Conservation (phyloP, 2,888 invertebrate species). For the Drosophila kanekoi region DNA sequence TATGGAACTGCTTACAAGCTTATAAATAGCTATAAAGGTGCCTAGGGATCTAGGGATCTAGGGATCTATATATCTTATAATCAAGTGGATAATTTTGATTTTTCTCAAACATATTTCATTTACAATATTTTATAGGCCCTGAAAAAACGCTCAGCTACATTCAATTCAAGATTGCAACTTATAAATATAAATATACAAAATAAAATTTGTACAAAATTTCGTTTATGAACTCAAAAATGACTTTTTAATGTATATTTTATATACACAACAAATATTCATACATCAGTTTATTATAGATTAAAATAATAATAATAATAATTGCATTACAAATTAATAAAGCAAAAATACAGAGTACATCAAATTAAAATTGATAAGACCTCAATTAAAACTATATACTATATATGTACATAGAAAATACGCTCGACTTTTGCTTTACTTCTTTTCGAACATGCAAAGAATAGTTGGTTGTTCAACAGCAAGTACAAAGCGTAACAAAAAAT, state of each 20-base stretch:
- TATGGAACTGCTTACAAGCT: not conserved
- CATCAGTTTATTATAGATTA: conserved; percentile 60
- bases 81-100: not conserved
- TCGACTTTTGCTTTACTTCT: conserved; percentile 9
- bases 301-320: conserved; percentile 59
- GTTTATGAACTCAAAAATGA: conserved; percentile 66
- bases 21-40: not conserved
- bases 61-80: not conserved
- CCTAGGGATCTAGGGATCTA: no score
- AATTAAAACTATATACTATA: conserved; percentile 33
- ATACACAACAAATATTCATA: conserved; percentile 75
- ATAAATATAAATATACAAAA: conserved; percentile 14
- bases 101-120: not conserved
- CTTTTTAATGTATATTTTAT: conserved; percentile 79
- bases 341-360: conserved; percentile 60
- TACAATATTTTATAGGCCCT: not conserved
- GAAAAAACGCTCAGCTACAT: conserved; percentile 7
- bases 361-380: conserved; percentile 41
- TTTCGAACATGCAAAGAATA: conserved; percentile 15
- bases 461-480: conserved; percentile 26
- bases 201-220: conserved; percentile 16
- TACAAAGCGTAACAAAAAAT: conserved; percentile 43
- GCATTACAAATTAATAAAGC: conserved; percentile 78
- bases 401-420: conserved; percentile 37
- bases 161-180: not conserved